Conservation (phyloP, 2,797 vertebrate genomes). For the Hapalemur alaotrensis region DNA sequence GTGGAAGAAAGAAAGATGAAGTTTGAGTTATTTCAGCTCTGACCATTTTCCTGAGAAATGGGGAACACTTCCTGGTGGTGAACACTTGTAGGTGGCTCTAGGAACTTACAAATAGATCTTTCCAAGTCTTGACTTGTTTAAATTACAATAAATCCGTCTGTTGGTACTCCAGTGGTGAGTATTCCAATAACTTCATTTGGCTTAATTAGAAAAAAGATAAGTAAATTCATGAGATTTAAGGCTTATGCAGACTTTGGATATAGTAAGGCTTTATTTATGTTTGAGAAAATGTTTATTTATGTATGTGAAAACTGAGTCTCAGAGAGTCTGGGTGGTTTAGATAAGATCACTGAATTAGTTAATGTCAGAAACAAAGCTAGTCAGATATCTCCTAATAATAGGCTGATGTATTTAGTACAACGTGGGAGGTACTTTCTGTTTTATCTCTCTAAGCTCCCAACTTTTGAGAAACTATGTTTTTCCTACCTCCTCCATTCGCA, state of each 20-base stretch:
- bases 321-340: not conserved
- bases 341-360: not conserved
- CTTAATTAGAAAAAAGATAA: not conserved
- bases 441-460: not conserved
- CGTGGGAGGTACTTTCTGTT: not conserved
- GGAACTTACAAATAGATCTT: not conserved
- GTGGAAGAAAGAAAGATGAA: not conserved
- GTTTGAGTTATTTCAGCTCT: not conserved
- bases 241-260: not conserved
- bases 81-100: not conserved
- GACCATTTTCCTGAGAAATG: not conserved
- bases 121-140: not conserved
- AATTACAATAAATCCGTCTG: not conserved
- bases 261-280: not conserved
- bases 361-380: not conserved
- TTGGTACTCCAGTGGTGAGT: not conserved
- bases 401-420: not conserved
- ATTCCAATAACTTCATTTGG: not conserved
- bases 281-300: not conserved
- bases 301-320: not conserved
- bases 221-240: not conserved
- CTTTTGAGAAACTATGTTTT: not conserved
- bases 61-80: too few relatives aligned
- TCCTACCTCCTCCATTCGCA: not conserved
- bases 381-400: not conserved